A percentile compares a stretch with the other conserved stretches of the same genome.
These are phyloP conservation scores for Bostrychus sinensis DNA, from an alignment of 2,113 vertebrate species.

Conservation along the genomic window DNA sequence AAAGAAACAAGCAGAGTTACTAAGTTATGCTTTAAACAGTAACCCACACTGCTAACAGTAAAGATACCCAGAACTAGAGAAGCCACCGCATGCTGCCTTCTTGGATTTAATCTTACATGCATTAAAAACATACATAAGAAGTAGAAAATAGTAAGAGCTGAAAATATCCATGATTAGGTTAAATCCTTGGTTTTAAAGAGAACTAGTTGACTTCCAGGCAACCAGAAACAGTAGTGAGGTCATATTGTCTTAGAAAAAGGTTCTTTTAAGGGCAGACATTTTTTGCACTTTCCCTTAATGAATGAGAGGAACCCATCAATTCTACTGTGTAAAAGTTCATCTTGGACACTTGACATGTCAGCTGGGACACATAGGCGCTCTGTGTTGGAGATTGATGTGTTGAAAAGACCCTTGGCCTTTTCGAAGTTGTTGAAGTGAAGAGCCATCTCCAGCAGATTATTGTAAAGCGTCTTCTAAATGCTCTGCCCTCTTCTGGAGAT, in stretches of 20 bases:
- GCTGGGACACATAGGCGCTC: neutral
- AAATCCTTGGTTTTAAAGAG: too few species aligned
- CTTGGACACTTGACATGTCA: neutral
- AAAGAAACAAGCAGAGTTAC: too few species aligned
- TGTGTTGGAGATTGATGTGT: neutral
- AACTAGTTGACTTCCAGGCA: too few species aligned
- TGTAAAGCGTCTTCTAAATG: conserved; percentile 33
- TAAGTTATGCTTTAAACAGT: too few species aligned
- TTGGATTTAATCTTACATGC: too few species aligned
- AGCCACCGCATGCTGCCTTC: too few species aligned
- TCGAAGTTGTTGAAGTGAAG: conserved; percentile 2
- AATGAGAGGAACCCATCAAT: conserved; percentile 7
- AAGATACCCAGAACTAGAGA: too few species aligned
- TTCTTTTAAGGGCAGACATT: neutral
- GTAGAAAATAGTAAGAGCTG: too few species aligned
- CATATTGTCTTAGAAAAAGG: neutral
- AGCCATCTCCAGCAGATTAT: conserved; percentile 14
- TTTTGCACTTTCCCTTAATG: conserved; percentile 6
- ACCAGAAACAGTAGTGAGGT: neutral
- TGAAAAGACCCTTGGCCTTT: conserved; percentile 1
- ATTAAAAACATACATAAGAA: too few species aligned
- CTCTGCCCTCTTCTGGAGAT: conserved; percentile 23
- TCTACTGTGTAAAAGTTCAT: neutral
- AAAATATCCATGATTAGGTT: too few species aligned
- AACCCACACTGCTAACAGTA: too few species aligned